These are phyloP conservation scores for Eulemur coronatus DNA, from an alignment of 2,797 vertebrate genomes.

Conservation along the genomic window DNA sequence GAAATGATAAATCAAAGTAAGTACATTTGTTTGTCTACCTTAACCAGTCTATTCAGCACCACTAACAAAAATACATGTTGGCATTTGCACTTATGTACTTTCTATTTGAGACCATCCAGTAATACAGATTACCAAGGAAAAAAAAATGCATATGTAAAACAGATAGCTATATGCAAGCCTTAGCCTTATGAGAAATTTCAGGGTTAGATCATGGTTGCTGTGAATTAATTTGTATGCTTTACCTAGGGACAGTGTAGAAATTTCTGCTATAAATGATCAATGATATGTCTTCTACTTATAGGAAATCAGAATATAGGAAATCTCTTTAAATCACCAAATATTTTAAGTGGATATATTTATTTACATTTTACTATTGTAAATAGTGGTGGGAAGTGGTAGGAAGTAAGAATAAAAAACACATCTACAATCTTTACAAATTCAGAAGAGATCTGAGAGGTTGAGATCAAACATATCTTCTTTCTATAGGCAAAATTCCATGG, in stretches of 20 bases:
- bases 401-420: neutral
- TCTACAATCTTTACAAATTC: neutral
- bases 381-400: too few relatives aligned
- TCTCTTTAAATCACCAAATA: neutral
- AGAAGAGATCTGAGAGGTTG: neutral
- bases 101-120: slow-evolving; percentile 73
- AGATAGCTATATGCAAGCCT: slow-evolving; percentile 13
- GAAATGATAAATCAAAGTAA: slow-evolving; percentile 87
- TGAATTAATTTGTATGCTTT: slow-evolving; percentile 54
- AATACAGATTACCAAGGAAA: slow-evolving; percentile 68
- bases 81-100: slow-evolving; percentile 81
- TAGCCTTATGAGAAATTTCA: slow-evolving; percentile 6
- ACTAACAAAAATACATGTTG: slow-evolving; percentile 81
- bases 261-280: neutral
- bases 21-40: slow-evolving; percentile 84
- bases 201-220: neutral
- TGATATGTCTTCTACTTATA: neutral
- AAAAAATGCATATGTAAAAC: slow-evolving; percentile 77
- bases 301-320: neutral
- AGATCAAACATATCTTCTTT: slow-evolving; percentile 14
- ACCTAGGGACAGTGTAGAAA: neutral
- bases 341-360: neutral
- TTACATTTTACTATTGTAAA: slow-evolving; percentile 1
- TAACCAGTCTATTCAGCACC: slow-evolving; percentile 78
- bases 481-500: neutral